phyloP scores from a whole-genome alignment of 2,888 invertebrate species.

The Acleris holmiana region DNA sequence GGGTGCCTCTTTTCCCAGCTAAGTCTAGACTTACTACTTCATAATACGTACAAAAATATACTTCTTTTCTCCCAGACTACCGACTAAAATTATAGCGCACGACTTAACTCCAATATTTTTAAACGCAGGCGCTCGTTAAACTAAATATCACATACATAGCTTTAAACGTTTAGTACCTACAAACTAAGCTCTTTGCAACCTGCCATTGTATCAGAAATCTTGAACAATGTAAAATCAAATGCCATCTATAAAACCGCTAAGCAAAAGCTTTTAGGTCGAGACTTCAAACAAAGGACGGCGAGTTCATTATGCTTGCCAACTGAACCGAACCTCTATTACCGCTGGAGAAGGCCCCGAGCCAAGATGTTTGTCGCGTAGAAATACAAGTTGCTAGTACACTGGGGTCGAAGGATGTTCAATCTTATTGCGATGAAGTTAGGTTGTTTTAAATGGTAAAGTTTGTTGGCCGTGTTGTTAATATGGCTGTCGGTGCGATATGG shows the following conservation, averaged over 20 bases:
- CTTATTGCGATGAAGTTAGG: not conserved
- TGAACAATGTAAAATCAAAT: slow-evolving; percentile 31
- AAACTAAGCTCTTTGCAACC: too few species aligned
- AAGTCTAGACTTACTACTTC: too few species aligned
- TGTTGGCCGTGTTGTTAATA: not conserved
- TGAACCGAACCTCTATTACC: slow-evolving; percentile 14
- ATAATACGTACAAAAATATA: too few species aligned
- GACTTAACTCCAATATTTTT: too few species aligned
- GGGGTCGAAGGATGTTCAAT: not conserved
- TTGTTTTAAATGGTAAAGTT: not conserved
- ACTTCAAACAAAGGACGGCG: slow-evolving; percentile 17
- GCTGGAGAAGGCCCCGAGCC: not conserved
- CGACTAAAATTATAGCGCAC: too few species aligned
- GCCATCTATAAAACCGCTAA: slow-evolving; percentile 28
- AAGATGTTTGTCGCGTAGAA: slow-evolving; percentile 6
- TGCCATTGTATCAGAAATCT: slow-evolving; percentile 7
- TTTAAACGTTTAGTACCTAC: too few species aligned
- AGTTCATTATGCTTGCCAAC: slow-evolving; percentile 1
- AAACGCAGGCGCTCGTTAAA: too few species aligned
- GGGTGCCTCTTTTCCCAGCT: too few species aligned
- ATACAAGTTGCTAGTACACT: not conserved
- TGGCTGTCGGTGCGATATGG: not conserved
- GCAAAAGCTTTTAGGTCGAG: slow-evolving; percentile 30
- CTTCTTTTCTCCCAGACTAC: too few species aligned
- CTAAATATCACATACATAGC: too few species aligned